Base-by-base conservation (phyloP, 1,140 invertebrate species). In the Drosophila sechellia region DNA sequence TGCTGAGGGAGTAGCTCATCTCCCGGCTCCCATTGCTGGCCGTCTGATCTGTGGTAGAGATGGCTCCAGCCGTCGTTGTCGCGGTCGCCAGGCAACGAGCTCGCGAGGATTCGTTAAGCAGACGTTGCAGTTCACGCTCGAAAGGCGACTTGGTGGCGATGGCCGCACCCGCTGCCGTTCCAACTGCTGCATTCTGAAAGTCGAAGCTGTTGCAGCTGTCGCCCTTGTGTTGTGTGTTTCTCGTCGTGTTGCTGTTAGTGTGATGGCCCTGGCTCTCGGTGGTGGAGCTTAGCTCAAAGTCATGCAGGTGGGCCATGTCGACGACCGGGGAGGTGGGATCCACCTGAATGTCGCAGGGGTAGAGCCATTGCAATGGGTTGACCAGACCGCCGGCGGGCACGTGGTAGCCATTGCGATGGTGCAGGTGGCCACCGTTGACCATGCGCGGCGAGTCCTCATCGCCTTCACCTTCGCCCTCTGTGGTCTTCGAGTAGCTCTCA, bases 401-500 rank as follows among this genome's bases (percentile, higher is more conserved):
- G 10, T 56, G 59, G 11, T 90, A 49, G n/a, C 48, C 48, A 75
- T 43, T 75, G 12, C 68, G 79, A 34, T 72, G 79, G 22, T 69
- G 81, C 58, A 89, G 46, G 20, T 86, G 79, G 6, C 74, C 64
- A n/a, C 70, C 77, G 10, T 73, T 89, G 40, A 71, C 68, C 2
- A 85, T 69, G 6, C 89, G 77, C 5, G 91, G 90, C 35, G 91
- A 57, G 77, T 93, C 90, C 91, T 94, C 69, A 20, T 86, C 81
- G 15, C 46, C 56, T 31, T 90, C 91, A 49, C 85, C 85, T 56
- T 92, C 90, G 40, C 90, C 89, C 48, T 92, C 95, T 3, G 95
- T 96, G 25, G 95, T 96, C 55, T 95, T 94, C 49, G 95, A 96
- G 85, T 96, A 96, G 87, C 95, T 96, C 90, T 97, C 96, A 85